These are phyloP conservation scores for Holacanthus passer DNA, from an alignment of 2,113 vertebrate genomes.

Conservation along the genomic window DNA sequence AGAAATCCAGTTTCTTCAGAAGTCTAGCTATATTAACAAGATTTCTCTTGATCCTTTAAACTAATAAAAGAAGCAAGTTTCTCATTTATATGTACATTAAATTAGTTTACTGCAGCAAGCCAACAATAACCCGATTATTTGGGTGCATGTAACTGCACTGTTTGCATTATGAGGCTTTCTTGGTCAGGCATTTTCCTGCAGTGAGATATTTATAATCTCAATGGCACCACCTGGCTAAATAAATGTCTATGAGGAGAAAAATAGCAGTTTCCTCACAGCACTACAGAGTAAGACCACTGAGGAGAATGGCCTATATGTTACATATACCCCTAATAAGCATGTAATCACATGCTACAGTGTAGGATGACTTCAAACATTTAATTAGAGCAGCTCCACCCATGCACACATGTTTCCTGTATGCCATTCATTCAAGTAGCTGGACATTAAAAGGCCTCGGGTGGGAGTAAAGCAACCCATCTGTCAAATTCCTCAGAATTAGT, in stretches of 20 bases:
- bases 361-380: conserved; percentile 50
- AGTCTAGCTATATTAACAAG: neutral
- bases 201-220: conserved; percentile 42
- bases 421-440: conserved; percentile 11
- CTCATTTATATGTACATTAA: conserved; percentile 1
- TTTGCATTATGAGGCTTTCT: conserved; percentile 39
- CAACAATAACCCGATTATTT: conserved; percentile 21
- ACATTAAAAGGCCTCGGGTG: conserved; percentile 30
- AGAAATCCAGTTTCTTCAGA: neutral
- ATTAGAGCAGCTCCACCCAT: conserved; percentile 68
- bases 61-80: neutral
- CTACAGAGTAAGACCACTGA: conserved; percentile 3
- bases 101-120: neutral
- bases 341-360: conserved; percentile 46
- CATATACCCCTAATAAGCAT: conserved; percentile 25
- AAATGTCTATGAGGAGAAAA: neutral
- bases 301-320: conserved; percentile 7
- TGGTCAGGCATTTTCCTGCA: conserved; percentile 27
- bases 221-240: conserved; percentile 56
- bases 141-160: neutral
- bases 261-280: neutral
- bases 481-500: conserved; percentile 19
- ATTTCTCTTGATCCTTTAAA: conserved; percentile 4
- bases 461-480: conserved; percentile 19
- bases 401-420: conserved; percentile 47